phyloP scores from a whole-genome alignment of 2,888 invertebrate species.

The Palloptera scutellata region DNA sequence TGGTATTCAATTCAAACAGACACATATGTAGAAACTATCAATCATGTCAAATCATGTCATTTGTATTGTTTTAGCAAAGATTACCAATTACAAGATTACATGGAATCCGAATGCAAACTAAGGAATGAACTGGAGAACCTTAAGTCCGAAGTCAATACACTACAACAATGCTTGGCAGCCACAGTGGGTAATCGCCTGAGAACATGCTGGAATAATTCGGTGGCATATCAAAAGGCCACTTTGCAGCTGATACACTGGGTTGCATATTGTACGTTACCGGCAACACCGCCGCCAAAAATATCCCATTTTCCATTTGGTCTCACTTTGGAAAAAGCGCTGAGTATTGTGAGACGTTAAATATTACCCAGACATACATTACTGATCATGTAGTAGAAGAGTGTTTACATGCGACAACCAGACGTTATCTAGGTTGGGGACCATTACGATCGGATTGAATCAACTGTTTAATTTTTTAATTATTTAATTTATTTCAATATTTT shows the following conservation, averaged over 20 bases:
- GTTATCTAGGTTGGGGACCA: not conserved
- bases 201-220: constrained; percentile 45
- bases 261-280: constrained; percentile 53
- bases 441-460: not conserved
- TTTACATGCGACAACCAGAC: not conserved
- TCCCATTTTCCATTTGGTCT: constrained; percentile 33
- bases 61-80: constrained; percentile 38
- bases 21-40: no score
- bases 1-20: not conserved
- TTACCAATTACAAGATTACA: constrained; percentile 36
- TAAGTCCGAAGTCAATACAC: constrained; percentile 32
- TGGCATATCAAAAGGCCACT: constrained; percentile 48
- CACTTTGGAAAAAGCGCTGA: constrained; percentile 41
- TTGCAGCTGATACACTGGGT: constrained; percentile 53
- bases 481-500: constrained; percentile 26
- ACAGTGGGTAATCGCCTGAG: constrained; percentile 52
- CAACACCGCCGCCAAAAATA: constrained; percentile 49
- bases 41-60: no score
- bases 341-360: constrained; percentile 37
- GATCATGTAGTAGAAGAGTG: no score
- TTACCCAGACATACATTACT: not conserved
- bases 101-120: constrained; percentile 36
- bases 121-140: constrained; percentile 46
- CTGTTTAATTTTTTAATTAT: constrained; percentile 20
- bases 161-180: constrained; percentile 49